Percentiles rank a stretch among this genome's conserved stretches.
phyloP scores from a whole-genome alignment of 1,140 invertebrate genomes.

The Drosophila rufa region DNA sequence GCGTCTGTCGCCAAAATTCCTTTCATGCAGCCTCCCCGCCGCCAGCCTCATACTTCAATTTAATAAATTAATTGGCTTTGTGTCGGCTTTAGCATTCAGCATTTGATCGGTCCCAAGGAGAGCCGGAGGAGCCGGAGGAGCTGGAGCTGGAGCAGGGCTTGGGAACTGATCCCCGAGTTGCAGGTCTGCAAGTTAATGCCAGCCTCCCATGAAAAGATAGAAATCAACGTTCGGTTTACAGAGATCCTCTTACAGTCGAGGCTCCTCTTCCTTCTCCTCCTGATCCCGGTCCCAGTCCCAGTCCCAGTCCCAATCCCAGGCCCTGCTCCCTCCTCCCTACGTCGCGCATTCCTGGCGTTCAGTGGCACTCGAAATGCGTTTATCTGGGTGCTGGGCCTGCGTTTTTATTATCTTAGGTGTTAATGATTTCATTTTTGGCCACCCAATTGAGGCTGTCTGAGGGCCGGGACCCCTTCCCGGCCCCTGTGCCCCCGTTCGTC shows the following conservation, averaged over 20 bases:
- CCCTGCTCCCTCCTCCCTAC: slow-evolving; percentile 1
- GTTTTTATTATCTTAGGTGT: slow-evolving; percentile 82
- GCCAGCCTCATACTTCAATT: slow-evolving; percentile 81
- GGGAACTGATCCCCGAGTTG: slow-evolving; percentile 35
- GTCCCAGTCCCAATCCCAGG: not conserved
- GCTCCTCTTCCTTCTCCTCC: slow-evolving; percentile 6
- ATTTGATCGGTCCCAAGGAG: slow-evolving; percentile 46
- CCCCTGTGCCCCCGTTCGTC: slow-evolving; percentile 14
- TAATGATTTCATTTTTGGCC: slow-evolving; percentile 85
- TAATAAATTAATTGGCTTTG: slow-evolving; percentile 85
- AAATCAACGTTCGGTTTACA: slow-evolving; percentile 65
- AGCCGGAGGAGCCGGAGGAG: not conserved
- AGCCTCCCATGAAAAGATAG: slow-evolving; percentile 77
- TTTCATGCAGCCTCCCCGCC: slow-evolving; percentile 55
- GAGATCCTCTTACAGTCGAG: slow-evolving; percentile 50
- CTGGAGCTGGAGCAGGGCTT: not conserved
- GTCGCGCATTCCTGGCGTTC: slow-evolving; percentile 64
- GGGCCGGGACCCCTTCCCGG: slow-evolving; percentile 10
- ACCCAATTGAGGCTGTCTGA: slow-evolving; percentile 75
- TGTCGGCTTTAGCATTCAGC: slow-evolving; percentile 59
- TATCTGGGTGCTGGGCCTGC: slow-evolving; percentile 42
- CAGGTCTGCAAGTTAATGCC: slow-evolving; percentile 57
- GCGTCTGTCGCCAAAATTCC: slow-evolving; percentile 84
- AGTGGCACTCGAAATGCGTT: slow-evolving; percentile 57
- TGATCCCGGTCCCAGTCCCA: not conserved